These are phyloP conservation scores for Virgularia gustaviana DNA, from an alignment of 92 coral and sea anemone genomes.

Conservation along the genomic window DNA sequence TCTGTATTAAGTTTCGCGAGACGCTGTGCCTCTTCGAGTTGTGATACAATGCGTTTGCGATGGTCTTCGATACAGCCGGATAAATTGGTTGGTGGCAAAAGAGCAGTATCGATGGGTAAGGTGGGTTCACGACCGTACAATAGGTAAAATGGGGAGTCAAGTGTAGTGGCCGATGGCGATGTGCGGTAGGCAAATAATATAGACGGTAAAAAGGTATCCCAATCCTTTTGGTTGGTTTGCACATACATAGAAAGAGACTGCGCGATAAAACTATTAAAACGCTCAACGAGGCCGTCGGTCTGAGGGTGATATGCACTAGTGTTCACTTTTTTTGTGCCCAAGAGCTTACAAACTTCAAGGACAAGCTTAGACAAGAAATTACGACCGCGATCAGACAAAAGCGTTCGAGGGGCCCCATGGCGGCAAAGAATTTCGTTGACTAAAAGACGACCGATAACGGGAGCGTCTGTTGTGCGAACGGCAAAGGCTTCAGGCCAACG, in stretches of 20 bases:
- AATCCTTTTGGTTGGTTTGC: conserved; percentile 44
- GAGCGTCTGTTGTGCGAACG: conserved; percentile 41
- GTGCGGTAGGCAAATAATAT: conserved; percentile 49
- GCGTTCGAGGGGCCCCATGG: conserved; percentile 47
- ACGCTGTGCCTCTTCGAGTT: conserved; percentile 56
- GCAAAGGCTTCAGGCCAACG: conserved; percentile 67
- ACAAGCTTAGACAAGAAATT: conserved; percentile 53
- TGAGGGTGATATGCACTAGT: conserved; percentile 41
- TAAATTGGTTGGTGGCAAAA: conserved; percentile 45
- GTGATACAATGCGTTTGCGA: conserved; percentile 43
- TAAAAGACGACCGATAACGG: conserved; percentile 46
- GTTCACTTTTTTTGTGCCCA: conserved; percentile 37
- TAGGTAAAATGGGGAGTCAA: conserved; percentile 56
- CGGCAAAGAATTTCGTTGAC: conserved; percentile 48
- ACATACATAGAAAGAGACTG: conserved; percentile 52
- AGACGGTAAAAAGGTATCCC: conserved; percentile 40
- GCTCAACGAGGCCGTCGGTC: conserved; percentile 22
- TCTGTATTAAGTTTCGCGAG: conserved; percentile 47
- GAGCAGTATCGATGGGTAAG: conserved; percentile 51
- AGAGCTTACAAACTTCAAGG: conserved; percentile 56
- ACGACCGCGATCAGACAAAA: conserved; percentile 58
- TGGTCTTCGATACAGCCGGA: conserved; percentile 52
- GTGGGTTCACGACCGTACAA: conserved; percentile 56
- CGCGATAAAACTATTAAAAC: conserved; percentile 25
- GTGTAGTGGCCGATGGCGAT: conserved; percentile 46